Evolutionary conservation across 2,888 invertebrate species (phyloP).

Genomic region (Drosophila siamana): DNA sequence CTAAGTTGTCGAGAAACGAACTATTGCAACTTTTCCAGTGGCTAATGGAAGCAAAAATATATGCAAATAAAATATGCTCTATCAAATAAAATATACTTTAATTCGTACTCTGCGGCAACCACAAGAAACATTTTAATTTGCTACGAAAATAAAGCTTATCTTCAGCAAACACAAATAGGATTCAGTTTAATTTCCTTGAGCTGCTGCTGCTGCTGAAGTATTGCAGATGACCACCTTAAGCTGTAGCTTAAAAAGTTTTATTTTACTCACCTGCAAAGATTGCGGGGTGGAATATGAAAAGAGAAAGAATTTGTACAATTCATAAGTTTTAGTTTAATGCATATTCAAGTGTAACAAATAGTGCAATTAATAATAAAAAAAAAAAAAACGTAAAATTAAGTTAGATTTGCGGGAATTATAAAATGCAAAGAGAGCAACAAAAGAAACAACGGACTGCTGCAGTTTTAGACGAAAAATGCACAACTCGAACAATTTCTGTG

Average conservation of each 20-base stretch:
- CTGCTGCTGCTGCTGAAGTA: too few relatives aligned
- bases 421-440: not conserved
- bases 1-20: too few relatives aligned
- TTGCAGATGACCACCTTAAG: not conserved
- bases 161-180: not conserved
- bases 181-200: not conserved
- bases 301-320: constrained; percentile 22
- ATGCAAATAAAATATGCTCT: too few relatives aligned
- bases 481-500: constrained; percentile 62
- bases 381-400: not conserved
- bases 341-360: constrained; percentile 12
- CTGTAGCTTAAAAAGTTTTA: not conserved
- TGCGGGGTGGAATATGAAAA: constrained; percentile 38
- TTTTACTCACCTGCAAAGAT: constrained; percentile 42
- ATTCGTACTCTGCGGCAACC: too few relatives aligned
- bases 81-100: too few relatives aligned
- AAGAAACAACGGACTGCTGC: too few relatives aligned
- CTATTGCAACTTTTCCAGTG: too few relatives aligned
- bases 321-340: constrained; percentile 4
- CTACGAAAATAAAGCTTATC: not conserved
- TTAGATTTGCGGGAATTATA: constrained; percentile 11
- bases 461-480: constrained; percentile 40
- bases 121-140: not conserved
- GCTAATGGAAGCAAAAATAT: too few relatives aligned
- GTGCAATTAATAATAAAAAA: not conserved